A percentile compares a stretch with the other conserved stretches of the same genome.
phyloP scores from a whole-genome alignment of 1,140 invertebrate genomes.

The Bilobella aurantiaca region DNA sequence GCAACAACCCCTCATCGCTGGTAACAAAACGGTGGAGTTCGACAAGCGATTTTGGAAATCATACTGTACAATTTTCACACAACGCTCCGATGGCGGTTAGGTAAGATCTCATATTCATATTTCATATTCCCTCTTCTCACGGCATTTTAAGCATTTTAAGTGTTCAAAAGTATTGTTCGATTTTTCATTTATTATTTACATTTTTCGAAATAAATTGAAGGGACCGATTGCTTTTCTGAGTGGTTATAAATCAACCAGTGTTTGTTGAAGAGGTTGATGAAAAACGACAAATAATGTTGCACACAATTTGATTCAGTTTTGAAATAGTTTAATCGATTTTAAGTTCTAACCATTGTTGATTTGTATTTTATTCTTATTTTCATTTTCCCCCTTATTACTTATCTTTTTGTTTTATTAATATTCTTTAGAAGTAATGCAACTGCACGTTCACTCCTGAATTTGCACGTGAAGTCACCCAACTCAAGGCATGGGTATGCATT shows the following conservation, averaged over 20 bases:
- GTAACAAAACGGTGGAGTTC: conserved; percentile 67
- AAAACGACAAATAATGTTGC: no score
- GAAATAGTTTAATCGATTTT: neutral
- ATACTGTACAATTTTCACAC: conserved; percentile 35
- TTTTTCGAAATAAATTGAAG: no score
- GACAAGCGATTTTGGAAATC: conserved; percentile 60
- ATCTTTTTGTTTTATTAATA: conserved; percentile 15
- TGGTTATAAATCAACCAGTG: no score
- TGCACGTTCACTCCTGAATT: conserved; percentile 38
- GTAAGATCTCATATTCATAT: conserved; percentile 39
- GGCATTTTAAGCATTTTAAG: no score
- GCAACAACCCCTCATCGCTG: conserved; percentile 37
- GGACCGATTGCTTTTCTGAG: no score
- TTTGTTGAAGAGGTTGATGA: no score
- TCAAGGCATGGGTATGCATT: conserved; percentile 38
- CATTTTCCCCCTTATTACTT: conserved; percentile 26
- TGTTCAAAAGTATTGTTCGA: no score
- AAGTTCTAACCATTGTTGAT: conserved; percentile 3
- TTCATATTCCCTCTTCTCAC: no score
- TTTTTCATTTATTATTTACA: no score
- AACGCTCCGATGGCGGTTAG: conserved; percentile 43
- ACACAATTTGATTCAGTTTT: neutral
- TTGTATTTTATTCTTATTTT: conserved; percentile 20
- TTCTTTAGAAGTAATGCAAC: conserved; percentile 33
- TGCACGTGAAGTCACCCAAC: conserved; percentile 37